Evolutionary conservation across 2,888 invertebrate genomes (phyloP).

Genomic region (Ypsolopha scabrella): DNA sequence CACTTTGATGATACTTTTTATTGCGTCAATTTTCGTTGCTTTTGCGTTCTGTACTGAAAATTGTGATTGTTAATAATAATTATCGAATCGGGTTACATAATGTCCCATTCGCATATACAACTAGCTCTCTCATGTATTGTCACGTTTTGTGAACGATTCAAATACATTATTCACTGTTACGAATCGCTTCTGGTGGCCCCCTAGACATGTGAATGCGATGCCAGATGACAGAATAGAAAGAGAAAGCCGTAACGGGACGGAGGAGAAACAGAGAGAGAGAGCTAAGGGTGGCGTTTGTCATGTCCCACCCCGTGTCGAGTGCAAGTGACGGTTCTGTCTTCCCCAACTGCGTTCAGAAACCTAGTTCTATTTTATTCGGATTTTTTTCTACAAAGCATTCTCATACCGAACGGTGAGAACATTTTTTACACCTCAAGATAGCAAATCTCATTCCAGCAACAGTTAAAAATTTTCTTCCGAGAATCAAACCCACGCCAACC

Average conservation of each 20-base stretch:
- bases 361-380: conserved; percentile 37
- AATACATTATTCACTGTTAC: conserved; percentile 64
- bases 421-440: not conserved
- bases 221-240: conserved; percentile 49
- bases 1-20: conserved; percentile 36
- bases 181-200: conserved; percentile 60
- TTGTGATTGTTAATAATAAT: not conserved
- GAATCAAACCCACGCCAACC: conserved; percentile 53
- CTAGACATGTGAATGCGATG: conserved; percentile 46
- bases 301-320: conserved; percentile 60
- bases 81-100: conserved; percentile 1
- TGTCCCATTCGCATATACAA: not conserved
- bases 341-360: conserved; percentile 53
- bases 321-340: conserved; percentile 59
- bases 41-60: not conserved
- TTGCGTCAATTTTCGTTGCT: conserved; percentile 28
- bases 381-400: conserved; percentile 19
- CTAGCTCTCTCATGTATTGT: conserved; percentile 25
- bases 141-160: conserved; percentile 44
- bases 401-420: not conserved
- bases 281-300: conserved; percentile 56
- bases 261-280: conserved; percentile 28
- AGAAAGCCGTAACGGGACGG: conserved; percentile 21
- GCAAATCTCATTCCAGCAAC: not conserved
- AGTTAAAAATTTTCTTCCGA: conserved; percentile 29